Base-by-base conservation (phyloP, 2,113 vertebrate genomes). In the Xiphophorus couchianus region DNA sequence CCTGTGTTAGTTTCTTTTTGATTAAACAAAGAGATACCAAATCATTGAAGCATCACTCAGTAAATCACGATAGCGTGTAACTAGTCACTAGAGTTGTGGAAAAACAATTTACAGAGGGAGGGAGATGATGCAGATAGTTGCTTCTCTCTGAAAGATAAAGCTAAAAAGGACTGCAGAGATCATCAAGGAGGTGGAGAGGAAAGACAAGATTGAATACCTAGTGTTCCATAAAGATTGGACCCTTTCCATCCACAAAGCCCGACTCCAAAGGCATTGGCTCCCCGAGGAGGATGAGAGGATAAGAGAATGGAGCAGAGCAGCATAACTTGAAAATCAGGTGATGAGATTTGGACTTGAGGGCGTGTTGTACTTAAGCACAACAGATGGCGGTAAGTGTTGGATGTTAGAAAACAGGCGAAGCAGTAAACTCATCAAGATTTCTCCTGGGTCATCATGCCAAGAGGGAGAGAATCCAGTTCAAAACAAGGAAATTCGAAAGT, bases 301-400 rank as follows among this genome's bases (percentile, higher is more conserved):
- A 74, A 86, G 82, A 81, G 79, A 70, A 62, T 22, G 80, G 64
- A n/a, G 54, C 42, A 25, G 70, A 0, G 71, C 6, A 10, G 63
- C 29, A 31, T 37, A 30, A 75, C 63, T 78, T 28, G 63, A 69
- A 44, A 86, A 78, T 86, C 84, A 82, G 87, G 77, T 74, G 77
- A 77, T 15, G 72, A 44, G 71, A 76, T 67, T 81, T 65, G 68
- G 74, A 77, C 69, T 66, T 73, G 54, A 22, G 73, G 83, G 29
- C 66, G 67, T 69, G 73, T 82, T 77, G 66, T 33, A 73, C 78
- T 69, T 25, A 69, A 87, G 73, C 78, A 74, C 78, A 92, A 72
- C 87, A 90, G 89, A 91, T 91, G 86, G 86, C 60, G 75, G 71
- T 82, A 84, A 88, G 78, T 88, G 84, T 86, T 82, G 73, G 73